Evolutionary conservation across 1,140 invertebrate species (phyloP).

Genomic region (Lerema accius): DNA sequence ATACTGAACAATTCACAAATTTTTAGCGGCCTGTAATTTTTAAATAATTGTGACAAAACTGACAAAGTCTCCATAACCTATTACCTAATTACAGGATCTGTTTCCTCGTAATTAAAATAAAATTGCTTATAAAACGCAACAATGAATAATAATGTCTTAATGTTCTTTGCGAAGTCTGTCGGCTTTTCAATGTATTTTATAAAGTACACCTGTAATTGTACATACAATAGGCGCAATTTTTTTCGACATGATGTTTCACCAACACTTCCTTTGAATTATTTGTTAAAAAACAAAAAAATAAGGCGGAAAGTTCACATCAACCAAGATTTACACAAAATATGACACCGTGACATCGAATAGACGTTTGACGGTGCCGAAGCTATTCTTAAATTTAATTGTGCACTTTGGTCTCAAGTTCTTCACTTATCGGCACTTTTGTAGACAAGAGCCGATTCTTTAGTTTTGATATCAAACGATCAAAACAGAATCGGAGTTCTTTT

Average conservation of each 20-base stretch:
- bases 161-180: no score
- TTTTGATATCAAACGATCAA: conserved; percentile 74
- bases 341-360: background rate
- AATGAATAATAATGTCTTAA: no score
- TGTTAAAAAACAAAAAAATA: background rate
- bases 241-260: background rate
- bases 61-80: no score
- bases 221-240: no score
- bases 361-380: background rate
- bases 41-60: no score
- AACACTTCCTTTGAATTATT: background rate
- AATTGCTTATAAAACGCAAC: no score
- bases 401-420: conserved; percentile 9
- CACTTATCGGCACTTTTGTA: conserved; percentile 51
- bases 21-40: no score
- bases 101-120: no score
- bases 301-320: background rate
- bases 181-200: no score
- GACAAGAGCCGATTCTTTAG: conserved; percentile 62
- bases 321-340: background rate
- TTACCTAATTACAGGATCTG: no score
- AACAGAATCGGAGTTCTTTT: conserved; percentile 62
- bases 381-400: conserved; percentile 4
- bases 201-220: no score
- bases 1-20: no score